Conservation (phyloP, 2,797 vertebrate genomes). For the Lutjanus campechanus region DNA sequence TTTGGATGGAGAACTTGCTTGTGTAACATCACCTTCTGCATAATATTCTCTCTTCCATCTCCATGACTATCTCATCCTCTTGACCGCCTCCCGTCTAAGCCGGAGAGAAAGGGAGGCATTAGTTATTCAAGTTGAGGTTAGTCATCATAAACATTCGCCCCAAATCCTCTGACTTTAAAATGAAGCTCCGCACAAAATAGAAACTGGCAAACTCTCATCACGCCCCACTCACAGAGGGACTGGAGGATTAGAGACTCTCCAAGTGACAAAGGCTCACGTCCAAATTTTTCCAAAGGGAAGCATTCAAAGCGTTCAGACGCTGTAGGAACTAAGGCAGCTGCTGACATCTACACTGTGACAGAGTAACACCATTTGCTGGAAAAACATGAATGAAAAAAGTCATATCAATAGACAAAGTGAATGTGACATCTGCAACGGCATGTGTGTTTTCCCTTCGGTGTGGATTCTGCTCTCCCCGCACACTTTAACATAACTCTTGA, state of each 20-base stretch:
- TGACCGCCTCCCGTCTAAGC: neutral
- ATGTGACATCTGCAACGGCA: neutral
- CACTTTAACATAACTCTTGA: constrained; percentile 44
- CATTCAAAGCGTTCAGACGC: constrained; percentile 36
- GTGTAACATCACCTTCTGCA: neutral
- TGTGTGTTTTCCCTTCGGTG: constrained; percentile 23
- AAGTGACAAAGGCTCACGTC: constrained; percentile 40
- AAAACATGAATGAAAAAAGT: constrained; percentile 63
- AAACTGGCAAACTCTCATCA: constrained; percentile 37
- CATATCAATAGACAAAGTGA: constrained; percentile 17
- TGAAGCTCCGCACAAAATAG: constrained; percentile 36
- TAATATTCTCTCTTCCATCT: neutral
- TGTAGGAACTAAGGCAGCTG: constrained; percentile 52
- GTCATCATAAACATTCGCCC: constrained; percentile 37
- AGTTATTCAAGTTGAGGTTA: constrained; percentile 33
- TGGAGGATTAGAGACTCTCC: constrained; percentile 54
- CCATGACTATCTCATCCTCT: neutral
- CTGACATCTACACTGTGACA: constrained; percentile 58
- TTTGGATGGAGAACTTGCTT: neutral
- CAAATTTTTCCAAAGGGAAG: constrained; percentile 46
- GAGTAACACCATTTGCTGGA: constrained; percentile 46
- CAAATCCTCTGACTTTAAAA: constrained; percentile 42
- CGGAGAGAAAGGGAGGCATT: neutral
- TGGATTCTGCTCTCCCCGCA: constrained; percentile 50
- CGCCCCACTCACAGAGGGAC: constrained; percentile 15